A percentile compares a stretch with the other conserved stretches of the same genome.
Evolutionary conservation across 2,888 invertebrate species (phyloP).

Genomic region (Xestia rhomboidea): DNA sequence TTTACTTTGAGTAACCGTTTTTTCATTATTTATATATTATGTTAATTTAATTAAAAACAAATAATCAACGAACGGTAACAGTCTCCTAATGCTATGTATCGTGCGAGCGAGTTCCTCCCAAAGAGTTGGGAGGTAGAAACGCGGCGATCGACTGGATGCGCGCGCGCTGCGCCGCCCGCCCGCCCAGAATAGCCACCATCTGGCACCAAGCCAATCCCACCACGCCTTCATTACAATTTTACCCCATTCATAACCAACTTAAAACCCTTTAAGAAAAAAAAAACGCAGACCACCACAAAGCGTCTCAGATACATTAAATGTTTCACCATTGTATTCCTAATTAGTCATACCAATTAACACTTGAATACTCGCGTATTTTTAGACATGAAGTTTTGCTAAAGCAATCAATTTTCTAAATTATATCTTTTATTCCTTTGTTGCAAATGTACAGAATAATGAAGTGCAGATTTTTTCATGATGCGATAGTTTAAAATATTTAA

Average conservation of each 20-base stretch:
- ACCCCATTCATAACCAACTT: slow-evolving; percentile 83
- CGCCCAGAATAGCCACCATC: slow-evolving; percentile 83
- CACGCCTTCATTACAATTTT: slow-evolving; percentile 75
- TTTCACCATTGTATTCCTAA: slow-evolving; percentile 12
- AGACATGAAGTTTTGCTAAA: slow-evolving; percentile 30
- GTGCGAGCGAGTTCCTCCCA: slow-evolving; percentile 60
- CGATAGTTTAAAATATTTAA: slow-evolving; percentile 6
- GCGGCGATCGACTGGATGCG: slow-evolving; percentile 86
- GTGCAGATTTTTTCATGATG: not conserved
- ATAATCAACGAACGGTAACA: slow-evolving; percentile 53
- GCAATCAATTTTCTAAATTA: slow-evolving; percentile 2
- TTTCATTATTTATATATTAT: not conserved
- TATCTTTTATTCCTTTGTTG: slow-evolving; percentile 30
- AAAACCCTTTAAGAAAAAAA: slow-evolving; percentile 25
- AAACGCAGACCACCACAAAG: slow-evolving; percentile 10
- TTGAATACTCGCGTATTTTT: slow-evolving; percentile 36
- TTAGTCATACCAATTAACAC: slow-evolving; percentile 51
- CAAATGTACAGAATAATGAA: not conserved
- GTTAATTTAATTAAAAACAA: slow-evolving; percentile 31
- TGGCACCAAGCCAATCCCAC: slow-evolving; percentile 84
- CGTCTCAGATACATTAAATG: slow-evolving; percentile 3
- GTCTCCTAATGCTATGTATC: slow-evolving; percentile 48
- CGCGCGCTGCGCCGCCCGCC: slow-evolving; percentile 81
- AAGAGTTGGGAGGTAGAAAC: slow-evolving; percentile 70
- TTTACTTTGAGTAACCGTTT: not conserved